Percentiles rank a stretch among this genome's conserved stretches.
Conservation (phyloP, 2,113 vertebrate genomes). For the Aplodontia rufa region DNA sequence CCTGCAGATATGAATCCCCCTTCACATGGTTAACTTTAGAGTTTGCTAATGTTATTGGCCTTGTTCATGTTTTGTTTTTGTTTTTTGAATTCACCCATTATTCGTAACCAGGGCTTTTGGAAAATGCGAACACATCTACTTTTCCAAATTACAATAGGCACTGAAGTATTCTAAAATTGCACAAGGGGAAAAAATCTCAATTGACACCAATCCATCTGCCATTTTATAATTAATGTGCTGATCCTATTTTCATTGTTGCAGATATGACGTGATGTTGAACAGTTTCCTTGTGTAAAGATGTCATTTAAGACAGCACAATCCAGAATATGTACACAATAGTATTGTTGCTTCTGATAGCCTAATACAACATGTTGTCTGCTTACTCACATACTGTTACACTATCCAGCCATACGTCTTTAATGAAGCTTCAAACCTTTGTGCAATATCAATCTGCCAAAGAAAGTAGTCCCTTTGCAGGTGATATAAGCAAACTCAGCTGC, state of each 20-base stretch:
- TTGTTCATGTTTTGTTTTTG: conserved; percentile 17
- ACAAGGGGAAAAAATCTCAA: neutral
- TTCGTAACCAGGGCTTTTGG: conserved; percentile 8
- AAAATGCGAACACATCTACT: neutral
- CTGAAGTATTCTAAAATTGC: neutral
- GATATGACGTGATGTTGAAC: neutral
- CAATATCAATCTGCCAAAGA: conserved; percentile 71
- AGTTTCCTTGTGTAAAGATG: neutral
- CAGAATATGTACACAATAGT: neutral
- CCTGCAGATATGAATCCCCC: conserved; percentile 13
- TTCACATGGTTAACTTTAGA: conserved; percentile 1
- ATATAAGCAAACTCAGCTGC: conserved; percentile 75
- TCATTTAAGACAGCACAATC: neutral
- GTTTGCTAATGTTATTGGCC: neutral
- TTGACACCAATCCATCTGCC: neutral
- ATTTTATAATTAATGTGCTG: conserved; percentile 33
- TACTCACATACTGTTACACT: neutral
- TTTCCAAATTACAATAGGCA: conserved; percentile 50
- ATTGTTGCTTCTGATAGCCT: neutral
- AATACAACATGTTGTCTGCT: neutral
- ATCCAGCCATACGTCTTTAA: neutral
- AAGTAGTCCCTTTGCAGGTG: conserved; percentile 75
- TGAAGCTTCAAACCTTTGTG: conserved; percentile 61
- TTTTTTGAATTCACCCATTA: neutral
- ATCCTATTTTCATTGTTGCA: neutral